Conservation (phyloP, 1,140 invertebrate species). For the Drosophila fuyamai region DNA sequence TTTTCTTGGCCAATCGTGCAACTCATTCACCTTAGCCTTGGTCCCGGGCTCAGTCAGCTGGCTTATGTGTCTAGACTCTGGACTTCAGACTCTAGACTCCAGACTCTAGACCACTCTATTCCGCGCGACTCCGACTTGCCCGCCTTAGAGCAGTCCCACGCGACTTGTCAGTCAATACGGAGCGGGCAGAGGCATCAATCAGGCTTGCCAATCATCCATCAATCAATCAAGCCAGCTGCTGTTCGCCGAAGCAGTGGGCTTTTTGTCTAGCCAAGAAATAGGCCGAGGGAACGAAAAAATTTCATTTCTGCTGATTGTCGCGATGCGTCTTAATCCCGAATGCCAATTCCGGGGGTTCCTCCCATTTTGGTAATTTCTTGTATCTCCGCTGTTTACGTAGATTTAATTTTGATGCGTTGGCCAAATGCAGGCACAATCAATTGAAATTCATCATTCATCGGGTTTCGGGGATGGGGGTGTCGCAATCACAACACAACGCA, state of each 20-base stretch:
- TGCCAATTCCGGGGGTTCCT: constrained; percentile 1
- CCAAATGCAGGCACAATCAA: constrained; percentile 22
- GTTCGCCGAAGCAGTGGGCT: not conserved
- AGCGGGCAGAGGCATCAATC: constrained; percentile 49
- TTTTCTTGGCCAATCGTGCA: constrained; percentile 11
- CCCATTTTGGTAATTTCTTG: constrained; percentile 5
- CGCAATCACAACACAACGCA: constrained; percentile 27
- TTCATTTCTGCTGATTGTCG: constrained; percentile 5
- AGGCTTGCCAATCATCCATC: constrained; percentile 62
- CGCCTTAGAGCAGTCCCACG: constrained; percentile 4
- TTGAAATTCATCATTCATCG: constrained; percentile 37
- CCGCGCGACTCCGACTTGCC: constrained; percentile 3
- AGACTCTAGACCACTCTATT: not conserved
- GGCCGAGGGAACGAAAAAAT: not conserved
- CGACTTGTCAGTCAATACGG: constrained; percentile 54
- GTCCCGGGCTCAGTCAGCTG: constrained; percentile 8
- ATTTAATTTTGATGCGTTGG: constrained; percentile 28
- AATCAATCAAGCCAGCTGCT: constrained; percentile 58
- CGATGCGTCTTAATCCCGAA: constrained; percentile 39
- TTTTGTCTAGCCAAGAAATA: constrained; percentile 24
- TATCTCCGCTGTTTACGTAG: constrained; percentile 6
- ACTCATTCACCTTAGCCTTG: constrained; percentile 31
- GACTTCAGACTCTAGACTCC: constrained; percentile 1
- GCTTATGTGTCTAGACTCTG: constrained; percentile 49
- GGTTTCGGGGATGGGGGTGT: not conserved